These are phyloP conservation scores for Rosalia funebris DNA, from an alignment of 2,888 invertebrate genomes.

Conservation along the genomic window DNA sequence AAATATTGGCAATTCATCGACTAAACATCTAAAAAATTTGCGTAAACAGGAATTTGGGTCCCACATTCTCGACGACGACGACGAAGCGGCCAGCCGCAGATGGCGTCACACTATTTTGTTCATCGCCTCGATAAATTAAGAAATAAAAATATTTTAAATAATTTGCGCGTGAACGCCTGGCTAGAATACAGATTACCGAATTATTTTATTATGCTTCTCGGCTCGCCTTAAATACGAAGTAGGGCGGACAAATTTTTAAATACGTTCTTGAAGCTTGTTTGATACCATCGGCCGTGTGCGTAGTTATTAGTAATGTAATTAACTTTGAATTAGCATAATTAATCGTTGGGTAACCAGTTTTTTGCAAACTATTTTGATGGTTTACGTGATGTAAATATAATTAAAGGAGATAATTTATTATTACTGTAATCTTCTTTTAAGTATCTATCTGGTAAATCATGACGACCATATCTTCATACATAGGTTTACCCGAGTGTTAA, in stretches of 20 bases:
- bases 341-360: not conserved
- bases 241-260: constrained; percentile 17
- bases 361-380: too few relatives aligned
- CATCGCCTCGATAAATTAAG: constrained; percentile 8
- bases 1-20: too few relatives aligned
- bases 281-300: not conserved
- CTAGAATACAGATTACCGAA: constrained; percentile 23
- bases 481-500: too few relatives aligned
- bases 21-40: not conserved
- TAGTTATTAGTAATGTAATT: not conserved
- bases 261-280: not conserved
- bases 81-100: not conserved
- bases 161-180: constrained; percentile 4
- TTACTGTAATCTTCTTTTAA: too few relatives aligned
- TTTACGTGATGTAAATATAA: too few relatives aligned
- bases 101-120: not conserved
- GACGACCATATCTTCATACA: too few relatives aligned
- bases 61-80: not conserved
- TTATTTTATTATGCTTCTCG: constrained; percentile 18
- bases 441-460: too few relatives aligned
- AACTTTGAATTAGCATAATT: not conserved
- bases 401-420: too few relatives aligned
- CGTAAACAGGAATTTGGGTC: not conserved
- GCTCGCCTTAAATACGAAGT: constrained; percentile 25
- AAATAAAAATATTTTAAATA: constrained; percentile 25